A percentile compares a stretch with the other conserved stretches of the same genome.
Conservation (phyloP, 1,140 invertebrate genomes). For the Chironomus striatipennis region DNA sequence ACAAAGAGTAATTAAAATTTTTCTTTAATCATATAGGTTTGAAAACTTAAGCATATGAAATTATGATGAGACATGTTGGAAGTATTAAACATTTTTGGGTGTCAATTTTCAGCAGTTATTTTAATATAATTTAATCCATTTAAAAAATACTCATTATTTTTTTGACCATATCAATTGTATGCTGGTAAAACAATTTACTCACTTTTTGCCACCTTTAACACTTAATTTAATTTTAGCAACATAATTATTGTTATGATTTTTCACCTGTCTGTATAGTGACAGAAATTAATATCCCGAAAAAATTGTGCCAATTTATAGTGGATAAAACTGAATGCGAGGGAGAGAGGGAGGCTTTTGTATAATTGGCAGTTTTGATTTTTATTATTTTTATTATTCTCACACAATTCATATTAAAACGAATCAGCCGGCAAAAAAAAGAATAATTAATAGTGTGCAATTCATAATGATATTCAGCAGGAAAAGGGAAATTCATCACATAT, state of each 20-base stretch:
- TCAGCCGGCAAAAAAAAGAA: background rate
- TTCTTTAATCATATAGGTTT: background rate
- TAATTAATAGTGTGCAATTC: constrained; percentile 10
- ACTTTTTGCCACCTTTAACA: background rate
- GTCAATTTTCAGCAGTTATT: too few species aligned
- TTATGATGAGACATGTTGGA: background rate
- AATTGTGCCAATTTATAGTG: too few species aligned
- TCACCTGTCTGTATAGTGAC: background rate
- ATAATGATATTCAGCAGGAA: background rate
- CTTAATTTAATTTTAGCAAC: background rate
- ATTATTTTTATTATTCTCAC: too few species aligned
- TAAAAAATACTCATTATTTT: background rate
- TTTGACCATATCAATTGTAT: background rate
- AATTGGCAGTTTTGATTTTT: too few species aligned
- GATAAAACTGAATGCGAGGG: too few species aligned
- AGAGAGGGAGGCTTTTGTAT: too few species aligned
- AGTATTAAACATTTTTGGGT: too few species aligned
- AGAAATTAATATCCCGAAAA: background rate
- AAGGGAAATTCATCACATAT: too few species aligned
- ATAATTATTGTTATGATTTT: background rate
- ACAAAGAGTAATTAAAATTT: background rate
- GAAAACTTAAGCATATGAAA: background rate
- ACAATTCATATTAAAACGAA: too few species aligned
- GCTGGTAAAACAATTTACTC: background rate
- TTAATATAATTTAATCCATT: background rate